These are phyloP conservation scores for Zaprionus ornatus DNA, from an alignment of 1,140 invertebrate genomes.

Conservation along the genomic window DNA sequence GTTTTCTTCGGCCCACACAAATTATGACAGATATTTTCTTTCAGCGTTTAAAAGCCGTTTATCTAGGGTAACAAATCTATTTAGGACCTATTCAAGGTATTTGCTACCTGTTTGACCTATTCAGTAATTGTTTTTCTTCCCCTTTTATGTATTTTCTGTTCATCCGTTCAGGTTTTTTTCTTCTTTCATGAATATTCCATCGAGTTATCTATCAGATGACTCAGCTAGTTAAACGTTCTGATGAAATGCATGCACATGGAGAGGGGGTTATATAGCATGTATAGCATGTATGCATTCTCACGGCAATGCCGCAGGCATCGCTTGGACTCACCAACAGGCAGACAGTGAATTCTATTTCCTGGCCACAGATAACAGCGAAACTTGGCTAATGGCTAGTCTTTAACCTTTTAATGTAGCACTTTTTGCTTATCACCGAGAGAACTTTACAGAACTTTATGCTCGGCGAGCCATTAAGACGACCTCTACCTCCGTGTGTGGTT, in stretches of 20 bases:
- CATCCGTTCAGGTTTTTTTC: constrained; percentile 48
- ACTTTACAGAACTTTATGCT: constrained; percentile 56
- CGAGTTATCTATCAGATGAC: constrained; percentile 66
- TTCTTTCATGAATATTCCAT: constrained; percentile 67
- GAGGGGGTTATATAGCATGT: neutral
- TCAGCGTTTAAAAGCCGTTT: constrained; percentile 44
- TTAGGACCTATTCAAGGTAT: constrained; percentile 43
- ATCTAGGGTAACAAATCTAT: constrained; percentile 56
- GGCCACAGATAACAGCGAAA: constrained; percentile 51
- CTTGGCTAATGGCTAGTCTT: constrained; percentile 79
- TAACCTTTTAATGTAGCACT: constrained; percentile 78
- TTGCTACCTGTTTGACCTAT: constrained; percentile 71
- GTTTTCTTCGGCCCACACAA: constrained; percentile 39
- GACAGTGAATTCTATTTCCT: constrained; percentile 27
- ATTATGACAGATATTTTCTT: constrained; percentile 56
- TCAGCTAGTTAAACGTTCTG: constrained; percentile 62
- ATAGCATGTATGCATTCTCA: constrained; percentile 33
- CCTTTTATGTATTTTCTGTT: neutral
- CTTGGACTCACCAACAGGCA: neutral
- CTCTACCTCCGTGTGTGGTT: constrained; percentile 47
- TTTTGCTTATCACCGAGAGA: constrained; percentile 63
- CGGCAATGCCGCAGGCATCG: constrained; percentile 12
- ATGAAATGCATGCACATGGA: constrained; percentile 36
- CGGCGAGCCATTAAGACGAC: constrained; percentile 38
- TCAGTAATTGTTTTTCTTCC: constrained; percentile 50